Conservation (phyloP, 1,140 invertebrate species). For the Lordiphosa stackelbergi region DNA sequence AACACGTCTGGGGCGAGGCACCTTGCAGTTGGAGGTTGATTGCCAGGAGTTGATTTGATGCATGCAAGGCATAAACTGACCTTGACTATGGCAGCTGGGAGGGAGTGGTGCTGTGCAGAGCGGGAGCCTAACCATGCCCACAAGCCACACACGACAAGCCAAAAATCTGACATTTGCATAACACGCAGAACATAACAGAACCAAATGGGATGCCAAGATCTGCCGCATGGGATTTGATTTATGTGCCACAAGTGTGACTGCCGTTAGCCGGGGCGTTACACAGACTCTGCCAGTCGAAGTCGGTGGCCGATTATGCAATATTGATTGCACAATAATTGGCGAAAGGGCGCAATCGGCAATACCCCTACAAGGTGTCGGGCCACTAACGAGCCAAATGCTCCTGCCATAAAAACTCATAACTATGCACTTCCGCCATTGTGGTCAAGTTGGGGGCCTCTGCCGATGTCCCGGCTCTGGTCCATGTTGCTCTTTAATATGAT, state of each 20-base stretch:
- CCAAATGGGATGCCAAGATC: constrained; percentile 12
- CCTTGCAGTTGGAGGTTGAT: constrained; percentile 57
- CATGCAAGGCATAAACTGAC: constrained; percentile 63
- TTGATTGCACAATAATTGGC: constrained; percentile 74
- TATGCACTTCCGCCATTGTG: constrained; percentile 51
- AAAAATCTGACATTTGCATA: constrained; percentile 72
- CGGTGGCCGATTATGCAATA: constrained; percentile 66
- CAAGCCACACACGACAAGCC: constrained; percentile 66
- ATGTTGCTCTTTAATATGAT: constrained; percentile 71
- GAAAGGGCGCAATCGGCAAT: constrained; percentile 64
- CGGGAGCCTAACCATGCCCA: constrained; percentile 55
- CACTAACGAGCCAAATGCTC: constrained; percentile 69
- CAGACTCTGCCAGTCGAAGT: constrained; percentile 3
- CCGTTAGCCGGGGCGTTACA: constrained; percentile 63
- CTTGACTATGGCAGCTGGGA: constrained; percentile 46
- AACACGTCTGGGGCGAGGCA: constrained; percentile 69
- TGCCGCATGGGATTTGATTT: constrained; percentile 53
- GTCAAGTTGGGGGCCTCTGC: constrained; percentile 37
- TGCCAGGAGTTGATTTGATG: constrained; percentile 64
- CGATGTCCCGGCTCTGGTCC: constrained; percentile 35
- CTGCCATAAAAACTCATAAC: constrained; percentile 65
- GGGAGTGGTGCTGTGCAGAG: background rate
- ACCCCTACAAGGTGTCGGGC: constrained; percentile 68
- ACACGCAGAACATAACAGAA: constrained; percentile 44
- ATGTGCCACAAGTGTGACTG: constrained; percentile 71